Evolutionary conservation across 2,888 invertebrate genomes (phyloP).

Genomic region (Conomelus anceps): DNA sequence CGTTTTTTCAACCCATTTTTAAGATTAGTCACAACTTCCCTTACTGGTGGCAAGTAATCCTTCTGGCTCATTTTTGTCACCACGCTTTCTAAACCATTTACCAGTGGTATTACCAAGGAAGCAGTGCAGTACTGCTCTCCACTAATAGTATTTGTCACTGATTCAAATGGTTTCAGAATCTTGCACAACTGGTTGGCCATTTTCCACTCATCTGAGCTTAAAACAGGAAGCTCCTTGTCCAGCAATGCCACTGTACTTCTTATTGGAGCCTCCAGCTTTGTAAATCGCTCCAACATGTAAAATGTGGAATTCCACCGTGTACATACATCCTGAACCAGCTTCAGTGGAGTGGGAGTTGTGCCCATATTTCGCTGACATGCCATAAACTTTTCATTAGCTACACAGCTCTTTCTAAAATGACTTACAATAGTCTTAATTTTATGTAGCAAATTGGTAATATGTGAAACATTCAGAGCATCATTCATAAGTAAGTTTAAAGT

Average conservation of each 20-base stretch:
- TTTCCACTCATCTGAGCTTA: slow-evolving; percentile 4
- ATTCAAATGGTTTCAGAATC: too few relatives aligned
- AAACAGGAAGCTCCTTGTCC: not conserved
- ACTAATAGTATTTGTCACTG: not conserved
- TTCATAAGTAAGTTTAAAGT: not conserved
- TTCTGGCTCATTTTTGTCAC: not conserved
- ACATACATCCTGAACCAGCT: not conserved
- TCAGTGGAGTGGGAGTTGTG: not conserved
- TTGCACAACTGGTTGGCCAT: not conserved
- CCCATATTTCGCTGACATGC: too few relatives aligned
- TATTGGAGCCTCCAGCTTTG: not conserved
- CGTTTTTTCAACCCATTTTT: not conserved
- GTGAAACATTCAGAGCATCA: not conserved
- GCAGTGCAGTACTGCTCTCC: not conserved
- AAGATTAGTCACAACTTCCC: not conserved
- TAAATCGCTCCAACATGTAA: not conserved
- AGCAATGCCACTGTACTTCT: too few relatives aligned
- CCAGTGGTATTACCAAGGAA: too few relatives aligned
- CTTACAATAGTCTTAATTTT: not conserved
- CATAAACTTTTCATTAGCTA: too few relatives aligned
- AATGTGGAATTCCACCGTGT: slow-evolving; percentile 6
- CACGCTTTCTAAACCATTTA: not conserved
- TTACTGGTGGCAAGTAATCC: not conserved
- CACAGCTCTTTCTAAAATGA: too few relatives aligned
- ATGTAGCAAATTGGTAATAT: not conserved